Base-by-base conservation (phyloP, 2,113 vertebrate species). In the Colius striatus region DNA sequence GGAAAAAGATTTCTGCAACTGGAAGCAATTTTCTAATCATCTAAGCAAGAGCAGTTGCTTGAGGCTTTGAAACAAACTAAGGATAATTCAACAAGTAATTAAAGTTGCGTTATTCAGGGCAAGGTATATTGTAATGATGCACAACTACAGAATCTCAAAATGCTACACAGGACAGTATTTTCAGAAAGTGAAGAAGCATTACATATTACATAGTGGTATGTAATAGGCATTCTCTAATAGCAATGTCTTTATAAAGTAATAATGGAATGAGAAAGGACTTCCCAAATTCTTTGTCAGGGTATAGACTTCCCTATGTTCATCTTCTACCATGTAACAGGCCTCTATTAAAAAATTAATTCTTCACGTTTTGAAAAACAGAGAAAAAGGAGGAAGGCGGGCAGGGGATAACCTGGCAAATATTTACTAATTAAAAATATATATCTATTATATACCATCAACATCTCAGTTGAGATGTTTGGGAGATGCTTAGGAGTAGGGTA, bases 11-110 rank as follows among this genome's bases (percentile, higher is more conserved):
- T 98, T 98, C 94, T 97, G 97, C 97, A 98, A 99, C 97, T 98
- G 98, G 97, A 98, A 99, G 97, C 97, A 98, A 98, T 98, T 98
- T 99, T 98, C 96, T 97, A 98, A 99, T 99, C 98, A 98, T 97
- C 89, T 97, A 96, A 97, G 97, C 97, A 98, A 98, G 97, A 98
- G 98, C 96, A 97, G 96, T 97, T 96, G 92, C 96, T 97, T n/a
- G 72, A 96, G 96, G 98, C 97, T 98, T 97, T 96, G 97, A 97
- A 98, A 98, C 95, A 98, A 98, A 98, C 97, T 97, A 87, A 96
- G 97, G 92, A 84, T 97, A 98, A 99, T 99, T 98, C 98, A 98
- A 98, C 70, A 97, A 98, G 94, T 95, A 97, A 98, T 98, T 97
- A 97, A 98, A 98, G 84, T 88, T 92, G 90, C 84, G 96, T 98